phyloP scores from a whole-genome alignment of 1,140 invertebrate genomes.

The Conus ventricosus region DNA sequence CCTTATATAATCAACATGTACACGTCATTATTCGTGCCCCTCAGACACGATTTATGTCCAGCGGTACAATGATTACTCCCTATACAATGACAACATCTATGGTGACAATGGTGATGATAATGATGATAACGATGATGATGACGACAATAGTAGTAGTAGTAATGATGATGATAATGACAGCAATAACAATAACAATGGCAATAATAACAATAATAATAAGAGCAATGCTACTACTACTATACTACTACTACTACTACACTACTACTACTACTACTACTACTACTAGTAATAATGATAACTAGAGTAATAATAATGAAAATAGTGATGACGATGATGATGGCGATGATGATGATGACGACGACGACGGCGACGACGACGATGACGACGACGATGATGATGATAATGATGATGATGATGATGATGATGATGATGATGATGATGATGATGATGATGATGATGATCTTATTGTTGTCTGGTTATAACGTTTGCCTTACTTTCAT shows the following conservation, averaged over 20 bases:
- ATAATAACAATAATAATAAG: slow-evolving; percentile 26
- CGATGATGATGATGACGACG: slow-evolving; percentile 37
- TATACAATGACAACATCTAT: no score
- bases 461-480: not conserved
- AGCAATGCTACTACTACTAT: no score
- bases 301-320: no score
- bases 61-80: no score
- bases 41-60: no score
- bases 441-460: slow-evolving; percentile 27
- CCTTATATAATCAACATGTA: no score
- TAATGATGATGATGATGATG: slow-evolving; percentile 4
- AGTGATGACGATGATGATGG: slow-evolving; percentile 29
- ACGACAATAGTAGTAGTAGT: not conserved
- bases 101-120: no score
- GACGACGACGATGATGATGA: slow-evolving; percentile 37
- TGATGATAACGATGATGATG: not conserved
- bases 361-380: slow-evolving; percentile 36
- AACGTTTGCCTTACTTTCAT: not conserved
- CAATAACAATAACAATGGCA: not conserved
- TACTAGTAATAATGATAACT: no score
- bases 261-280: no score
- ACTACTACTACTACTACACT: no score
- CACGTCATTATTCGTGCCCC: no score
- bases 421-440: slow-evolving; percentile 38
- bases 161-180: slow-evolving; percentile 10